Evolutionary conservation across 2,888 invertebrate genomes (phyloP), one percentile per base, ranked within the genome.

Genomic region (Dusona sp.): DNA sequence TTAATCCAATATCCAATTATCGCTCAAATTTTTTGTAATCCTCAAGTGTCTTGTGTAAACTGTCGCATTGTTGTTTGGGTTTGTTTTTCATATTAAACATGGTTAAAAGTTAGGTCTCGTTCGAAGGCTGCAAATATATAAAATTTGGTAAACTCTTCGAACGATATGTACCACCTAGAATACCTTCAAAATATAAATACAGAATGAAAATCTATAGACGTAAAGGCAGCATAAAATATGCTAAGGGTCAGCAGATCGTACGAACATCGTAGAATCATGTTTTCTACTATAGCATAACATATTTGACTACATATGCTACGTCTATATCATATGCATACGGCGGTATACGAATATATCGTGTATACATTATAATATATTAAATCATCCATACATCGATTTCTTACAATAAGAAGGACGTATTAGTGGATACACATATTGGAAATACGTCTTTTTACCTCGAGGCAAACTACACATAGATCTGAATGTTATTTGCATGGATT

Each of bases 301-400:
- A 74, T 74, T 74, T 36, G 1, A 51, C 29, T 57, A 22, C 25
- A 13, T 25, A 51, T 25, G 29, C 19, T 11, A 33, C 36, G 3
- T 42, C 25, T 42, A 0, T 19, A 11, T n/a, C 33, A 29, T 42
- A 68, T 42, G 36, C 29, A 48, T 70, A 9, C n/a, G 19, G n/a
- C 33, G 11, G 51, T 33, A 22, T 25, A 51, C 29, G 25, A 33
- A 16, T 3, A 19, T 74, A 48, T 38, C 36, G n/a, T 38, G 36
- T 73, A 33, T 54, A n/a, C 11, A 22, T 74, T 57, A 74, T 48
- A 57, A 74, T 74, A 57, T 38, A 54, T 73, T 73, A 33, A 33
- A 36, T 72, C 16, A 51, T n/a, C 19, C 1, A 51, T 54, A 33
- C 51, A 51, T 54, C 7, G 51, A n/a, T 29, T 16, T 19, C n/a